phyloP scores from a whole-genome alignment of 1,140 invertebrate genomes.

The Drosophila bipectinata region DNA sequence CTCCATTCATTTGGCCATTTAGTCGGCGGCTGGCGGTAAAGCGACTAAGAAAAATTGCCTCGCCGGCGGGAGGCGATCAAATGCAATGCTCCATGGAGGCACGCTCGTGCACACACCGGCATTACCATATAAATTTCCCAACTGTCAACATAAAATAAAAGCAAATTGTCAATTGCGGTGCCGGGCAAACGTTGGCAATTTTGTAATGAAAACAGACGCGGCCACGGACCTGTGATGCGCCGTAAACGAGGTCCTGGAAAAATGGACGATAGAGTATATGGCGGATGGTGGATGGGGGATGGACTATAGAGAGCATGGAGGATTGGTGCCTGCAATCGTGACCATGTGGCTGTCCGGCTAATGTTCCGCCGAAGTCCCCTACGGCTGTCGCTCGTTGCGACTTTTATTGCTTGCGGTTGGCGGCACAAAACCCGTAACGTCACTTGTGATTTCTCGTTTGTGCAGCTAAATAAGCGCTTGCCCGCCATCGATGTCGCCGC shows the following conservation, averaged over 20 bases:
- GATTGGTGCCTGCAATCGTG: slow-evolving; percentile 20
- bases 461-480: slow-evolving; percentile 60
- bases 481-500: slow-evolving; percentile 50
- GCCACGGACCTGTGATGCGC: slow-evolving; percentile 21
- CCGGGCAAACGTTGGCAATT: slow-evolving; percentile 64
- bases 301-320: not conserved
- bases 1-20: slow-evolving; percentile 54
- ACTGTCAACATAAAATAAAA: slow-evolving; percentile 76
- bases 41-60: slow-evolving; percentile 60
- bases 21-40: slow-evolving; percentile 24
- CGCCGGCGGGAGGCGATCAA: slow-evolving; percentile 32
- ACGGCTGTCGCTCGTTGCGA: slow-evolving; percentile 54
- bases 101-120: slow-evolving; percentile 5
- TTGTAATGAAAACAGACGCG: slow-evolving; percentile 72
- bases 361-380: slow-evolving; percentile 27
- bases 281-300: slow-evolving; percentile 1
- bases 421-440: slow-evolving; percentile 77
- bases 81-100: slow-evolving; percentile 19
- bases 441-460: slow-evolving; percentile 78
- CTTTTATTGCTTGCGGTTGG: slow-evolving; percentile 81
- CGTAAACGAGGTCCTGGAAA: not conserved
- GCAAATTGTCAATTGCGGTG: slow-evolving; percentile 79
- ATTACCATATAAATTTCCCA: slow-evolving; percentile 78
- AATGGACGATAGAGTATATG: slow-evolving; percentile 3
- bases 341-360: slow-evolving; percentile 55